Conservation (phyloP, 1,140 invertebrate species). For the Euura saliciscinereae region DNA sequence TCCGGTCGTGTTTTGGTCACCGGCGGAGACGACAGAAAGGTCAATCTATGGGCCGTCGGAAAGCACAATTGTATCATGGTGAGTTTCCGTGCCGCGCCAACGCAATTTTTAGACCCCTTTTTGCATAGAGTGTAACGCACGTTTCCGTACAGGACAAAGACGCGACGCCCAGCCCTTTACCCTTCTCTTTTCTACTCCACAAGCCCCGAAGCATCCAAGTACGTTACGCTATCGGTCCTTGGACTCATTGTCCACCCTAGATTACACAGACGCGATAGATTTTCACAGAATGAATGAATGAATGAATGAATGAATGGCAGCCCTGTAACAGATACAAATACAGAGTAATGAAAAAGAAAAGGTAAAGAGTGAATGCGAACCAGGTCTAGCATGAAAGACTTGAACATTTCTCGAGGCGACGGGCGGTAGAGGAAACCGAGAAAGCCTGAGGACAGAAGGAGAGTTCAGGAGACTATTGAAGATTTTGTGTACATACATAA, state of each 20-base stretch:
- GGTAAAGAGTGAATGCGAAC: too few relatives aligned
- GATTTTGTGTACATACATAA: too few relatives aligned
- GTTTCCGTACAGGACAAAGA: not conserved
- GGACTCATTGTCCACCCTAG: too few relatives aligned
- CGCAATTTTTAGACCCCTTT: not conserved
- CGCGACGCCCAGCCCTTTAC: not conserved
- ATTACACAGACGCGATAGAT: too few relatives aligned
- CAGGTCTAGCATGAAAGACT: too few relatives aligned
- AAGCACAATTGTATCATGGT: slow-evolving; percentile 96
- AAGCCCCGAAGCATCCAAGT: not conserved
- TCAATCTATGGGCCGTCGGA: slow-evolving; percentile 96
- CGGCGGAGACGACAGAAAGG: slow-evolving; percentile 96
- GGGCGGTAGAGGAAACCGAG: too few relatives aligned
- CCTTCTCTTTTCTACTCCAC: not conserved
- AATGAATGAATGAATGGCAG: too few relatives aligned
- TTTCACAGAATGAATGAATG: not conserved
- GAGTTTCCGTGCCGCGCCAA: slow-evolving; percentile 38
- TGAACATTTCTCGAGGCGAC: too few relatives aligned
- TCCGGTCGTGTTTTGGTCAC: slow-evolving; percentile 93
- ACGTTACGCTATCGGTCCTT: not conserved
- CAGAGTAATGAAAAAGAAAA: too few relatives aligned
- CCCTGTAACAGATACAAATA: too few relatives aligned
- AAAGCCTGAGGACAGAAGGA: too few relatives aligned
- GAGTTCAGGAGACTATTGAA: too few relatives aligned
- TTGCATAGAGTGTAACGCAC: not conserved